These are phyloP conservation scores for Mimumesa dahlbomi DNA, from an alignment of 2,888 invertebrate species.

Conservation along the genomic window DNA sequence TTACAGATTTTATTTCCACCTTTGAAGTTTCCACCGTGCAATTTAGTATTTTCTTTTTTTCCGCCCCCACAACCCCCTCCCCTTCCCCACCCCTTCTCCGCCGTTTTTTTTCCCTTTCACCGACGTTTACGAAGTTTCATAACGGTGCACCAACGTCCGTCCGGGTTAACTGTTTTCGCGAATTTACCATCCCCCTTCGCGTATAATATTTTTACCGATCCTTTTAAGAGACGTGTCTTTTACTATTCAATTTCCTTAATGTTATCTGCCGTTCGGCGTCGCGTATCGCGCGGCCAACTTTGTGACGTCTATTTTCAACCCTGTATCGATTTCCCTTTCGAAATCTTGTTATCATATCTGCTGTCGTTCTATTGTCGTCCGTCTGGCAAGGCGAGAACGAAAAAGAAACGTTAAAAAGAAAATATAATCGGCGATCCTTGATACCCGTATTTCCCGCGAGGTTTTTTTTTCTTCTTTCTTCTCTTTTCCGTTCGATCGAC, in stretches of 20 bases:
- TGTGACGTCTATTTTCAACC: too few relatives aligned
- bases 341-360: too few relatives aligned
- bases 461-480: neutral
- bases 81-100: neutral
- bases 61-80: neutral
- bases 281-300: too few relatives aligned
- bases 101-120: slow-evolving; percentile 1
- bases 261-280: too few relatives aligned
- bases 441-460: neutral
- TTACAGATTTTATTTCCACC: slow-evolving; percentile 63
- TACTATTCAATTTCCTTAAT: slow-evolving; percentile 42
- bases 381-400: too few relatives aligned
- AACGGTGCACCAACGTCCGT: slow-evolving; percentile 29
- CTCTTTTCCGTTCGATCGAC: neutral
- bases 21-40: slow-evolving; percentile 53
- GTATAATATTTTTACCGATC: neutral
- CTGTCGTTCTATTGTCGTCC: too few relatives aligned
- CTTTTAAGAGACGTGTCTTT: neutral
- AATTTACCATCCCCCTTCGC: slow-evolving; percentile 34
- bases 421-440: too few relatives aligned
- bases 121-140: slow-evolving; percentile 58
- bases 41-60: slow-evolving; percentile 35
- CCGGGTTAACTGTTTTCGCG: slow-evolving; percentile 45
- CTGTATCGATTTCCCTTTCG: too few relatives aligned
- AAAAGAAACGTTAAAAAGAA: too few relatives aligned